Base-by-base conservation (phyloP, 1,140 invertebrate species). In the Brachystomella parvula region DNA sequence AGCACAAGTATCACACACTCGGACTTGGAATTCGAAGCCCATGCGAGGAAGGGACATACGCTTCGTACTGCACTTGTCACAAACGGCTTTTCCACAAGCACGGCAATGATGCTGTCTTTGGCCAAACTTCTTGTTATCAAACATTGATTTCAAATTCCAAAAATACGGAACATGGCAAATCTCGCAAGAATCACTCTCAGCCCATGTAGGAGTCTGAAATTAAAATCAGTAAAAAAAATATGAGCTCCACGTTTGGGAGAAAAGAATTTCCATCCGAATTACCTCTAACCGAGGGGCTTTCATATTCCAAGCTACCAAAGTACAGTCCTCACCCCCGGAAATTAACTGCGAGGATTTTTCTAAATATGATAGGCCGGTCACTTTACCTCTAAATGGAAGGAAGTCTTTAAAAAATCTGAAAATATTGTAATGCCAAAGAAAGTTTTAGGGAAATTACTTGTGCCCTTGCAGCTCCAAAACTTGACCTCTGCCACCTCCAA, bases 401-500 rank as follows among this genome's bases (percentile, higher is more conserved):
- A 29, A 62, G n/a, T 15, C 35, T 39, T 12, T 62, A 6, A n/a
- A n/a, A n/a, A n/a, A n/a, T 56, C 53, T 56, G 9, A 44, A 12
- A 15, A 15, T 28, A 9, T 24, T 21, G 12, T 9, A 12, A 12
- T 56, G 19, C 6, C 12, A 56, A 56, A 15, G 19, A 28, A 12
- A 9, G 21, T 21, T 56, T 9, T 6, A 21, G 6, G 6, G 26
- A 56, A 75, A 77, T 77, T 80, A 90, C 90, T 87, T 88, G 75
- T 98, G 94, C 17, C 94, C 95, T 78, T 96, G 92, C 61, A 99
- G 81, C 82, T 99, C 96, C 79, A 96, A 98, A 19, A 95, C 93
- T 26, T 92, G 95, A 44, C 96, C 96, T 76, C 94, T 87, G 74
- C 91, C 87, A 0, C 95, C 94, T 21, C 96, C 96, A 73, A 99